phyloP scores from a whole-genome alignment of 30 jellyfish, hydroid and myxozoan species.

The Catostylus mosaicus region DNA sequence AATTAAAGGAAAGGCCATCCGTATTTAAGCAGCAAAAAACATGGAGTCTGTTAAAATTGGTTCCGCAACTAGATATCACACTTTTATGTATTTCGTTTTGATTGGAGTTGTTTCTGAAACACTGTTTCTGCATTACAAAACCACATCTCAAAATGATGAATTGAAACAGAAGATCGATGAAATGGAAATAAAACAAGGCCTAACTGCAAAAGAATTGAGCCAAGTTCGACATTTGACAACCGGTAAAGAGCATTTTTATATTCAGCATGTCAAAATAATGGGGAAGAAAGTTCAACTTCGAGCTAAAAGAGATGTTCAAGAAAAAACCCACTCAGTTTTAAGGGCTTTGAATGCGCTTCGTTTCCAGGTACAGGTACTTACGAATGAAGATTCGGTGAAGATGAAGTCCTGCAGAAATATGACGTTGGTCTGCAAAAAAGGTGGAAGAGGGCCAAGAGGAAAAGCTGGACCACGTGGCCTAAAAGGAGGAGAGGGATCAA shows the following conservation, averaged over 20 bases:
- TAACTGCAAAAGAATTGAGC: neutral
- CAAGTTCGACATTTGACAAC: neutral
- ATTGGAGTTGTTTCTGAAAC: conserved; percentile 6
- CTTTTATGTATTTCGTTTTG: neutral
- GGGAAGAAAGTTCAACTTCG: neutral
- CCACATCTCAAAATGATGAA: neutral
- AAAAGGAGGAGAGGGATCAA: conserved; percentile 16
- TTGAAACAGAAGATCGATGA: neutral
- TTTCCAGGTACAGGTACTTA: neutral
- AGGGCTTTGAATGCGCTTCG: conserved; percentile 4
- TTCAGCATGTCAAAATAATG: too few species aligned
- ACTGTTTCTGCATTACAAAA: neutral
- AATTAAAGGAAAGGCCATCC: too few species aligned
- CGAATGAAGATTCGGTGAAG: neutral
- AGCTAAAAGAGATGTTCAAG: neutral
- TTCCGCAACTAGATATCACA: neutral
- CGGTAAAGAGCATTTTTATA: neutral
- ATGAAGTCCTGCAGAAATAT: neutral
- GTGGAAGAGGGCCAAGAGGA: too few species aligned
- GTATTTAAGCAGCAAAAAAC: too few species aligned
- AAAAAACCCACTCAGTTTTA: neutral
- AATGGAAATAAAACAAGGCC: neutral
- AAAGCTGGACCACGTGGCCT: conserved; percentile 35
- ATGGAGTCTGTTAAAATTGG: too few species aligned
- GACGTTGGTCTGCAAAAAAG: neutral